Percentiles rank a stretch among this genome's conserved stretches.
Conservation (phyloP, 2,797 vertebrate species). For the Intellagama lesueurii region DNA sequence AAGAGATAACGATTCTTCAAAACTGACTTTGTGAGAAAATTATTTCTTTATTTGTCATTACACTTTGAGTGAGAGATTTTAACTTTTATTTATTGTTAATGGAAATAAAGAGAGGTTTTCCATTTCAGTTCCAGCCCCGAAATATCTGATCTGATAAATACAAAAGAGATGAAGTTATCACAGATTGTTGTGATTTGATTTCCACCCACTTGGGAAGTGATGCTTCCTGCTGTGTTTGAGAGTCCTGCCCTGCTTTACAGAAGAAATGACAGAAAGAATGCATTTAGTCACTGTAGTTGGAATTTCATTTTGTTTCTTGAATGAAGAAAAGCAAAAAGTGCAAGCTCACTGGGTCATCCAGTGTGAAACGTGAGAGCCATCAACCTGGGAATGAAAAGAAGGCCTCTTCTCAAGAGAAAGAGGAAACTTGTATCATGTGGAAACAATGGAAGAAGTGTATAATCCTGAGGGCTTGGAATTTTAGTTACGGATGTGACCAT, state of each 20-base stretch:
- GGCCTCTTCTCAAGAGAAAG: constrained; percentile 69
- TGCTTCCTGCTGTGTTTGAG: constrained; percentile 68
- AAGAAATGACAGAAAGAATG: constrained; percentile 40
- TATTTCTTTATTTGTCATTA: constrained; percentile 50
- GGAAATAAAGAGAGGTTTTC: constrained; percentile 38
- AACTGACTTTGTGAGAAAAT: constrained; percentile 41
- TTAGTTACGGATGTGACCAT: constrained; percentile 62
- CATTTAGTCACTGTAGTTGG: constrained; percentile 72
- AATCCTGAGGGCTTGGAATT: constrained; percentile 65
- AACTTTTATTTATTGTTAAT: constrained; percentile 48
- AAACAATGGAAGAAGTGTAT: constrained; percentile 74
- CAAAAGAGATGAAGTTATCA: constrained; percentile 73
- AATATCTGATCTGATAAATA: constrained; percentile 72
- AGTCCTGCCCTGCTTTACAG: constrained; percentile 63
- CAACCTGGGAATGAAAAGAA: constrained; percentile 74
- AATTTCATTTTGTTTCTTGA: constrained; percentile 78
- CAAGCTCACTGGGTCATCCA: constrained; percentile 74
- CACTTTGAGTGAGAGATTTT: constrained; percentile 53
- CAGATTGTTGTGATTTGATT: constrained; percentile 69
- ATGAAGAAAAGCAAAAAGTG: constrained; percentile 72
- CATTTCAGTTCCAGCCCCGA: constrained; percentile 60
- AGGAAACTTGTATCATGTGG: constrained; percentile 72
- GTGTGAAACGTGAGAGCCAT: constrained; percentile 79
- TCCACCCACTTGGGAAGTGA: constrained; percentile 69
- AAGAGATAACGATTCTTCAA: not conserved